A percentile compares a stretch with the other conserved stretches of the same genome.
Evolutionary conservation across 2,113 vertebrate species (phyloP).

Genomic region (Ophiodon elongatus): DNA sequence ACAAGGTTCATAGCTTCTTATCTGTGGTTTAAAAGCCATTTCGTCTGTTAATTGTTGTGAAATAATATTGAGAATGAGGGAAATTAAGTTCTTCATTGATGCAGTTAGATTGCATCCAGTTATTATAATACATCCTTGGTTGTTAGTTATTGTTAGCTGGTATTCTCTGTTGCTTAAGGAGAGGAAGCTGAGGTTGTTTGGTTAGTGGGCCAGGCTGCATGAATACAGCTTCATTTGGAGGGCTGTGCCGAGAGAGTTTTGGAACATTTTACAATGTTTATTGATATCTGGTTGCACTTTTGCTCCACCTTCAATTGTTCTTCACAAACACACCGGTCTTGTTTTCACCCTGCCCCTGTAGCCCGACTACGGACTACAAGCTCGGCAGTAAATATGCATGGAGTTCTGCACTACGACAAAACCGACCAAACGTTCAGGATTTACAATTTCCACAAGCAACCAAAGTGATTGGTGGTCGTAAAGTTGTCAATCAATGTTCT

Average conservation of each 20-base stretch:
- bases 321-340: background rate
- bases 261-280: background rate
- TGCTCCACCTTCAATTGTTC: background rate
- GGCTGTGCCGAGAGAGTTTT: background rate
- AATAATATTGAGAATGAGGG: background rate
- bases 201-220: background rate
- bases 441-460: constrained; percentile 13
- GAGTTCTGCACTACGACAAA: background rate
- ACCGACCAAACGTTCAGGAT: background rate
- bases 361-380: background rate
- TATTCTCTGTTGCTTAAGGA: background rate
- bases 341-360: background rate
- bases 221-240: background rate
- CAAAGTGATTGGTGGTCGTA: constrained; percentile 5
- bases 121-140: background rate
- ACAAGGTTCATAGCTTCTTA: background rate
- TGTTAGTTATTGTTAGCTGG: background rate
- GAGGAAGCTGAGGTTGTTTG: background rate
- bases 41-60: background rate
- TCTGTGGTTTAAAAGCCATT: background rate
- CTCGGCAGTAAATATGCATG: background rate
- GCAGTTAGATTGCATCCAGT: background rate
- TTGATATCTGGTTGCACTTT: background rate
- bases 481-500: background rate
- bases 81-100: background rate